Conservation (phyloP, 1,140 invertebrate species). For the Rhopalosiphum maidis region DNA sequence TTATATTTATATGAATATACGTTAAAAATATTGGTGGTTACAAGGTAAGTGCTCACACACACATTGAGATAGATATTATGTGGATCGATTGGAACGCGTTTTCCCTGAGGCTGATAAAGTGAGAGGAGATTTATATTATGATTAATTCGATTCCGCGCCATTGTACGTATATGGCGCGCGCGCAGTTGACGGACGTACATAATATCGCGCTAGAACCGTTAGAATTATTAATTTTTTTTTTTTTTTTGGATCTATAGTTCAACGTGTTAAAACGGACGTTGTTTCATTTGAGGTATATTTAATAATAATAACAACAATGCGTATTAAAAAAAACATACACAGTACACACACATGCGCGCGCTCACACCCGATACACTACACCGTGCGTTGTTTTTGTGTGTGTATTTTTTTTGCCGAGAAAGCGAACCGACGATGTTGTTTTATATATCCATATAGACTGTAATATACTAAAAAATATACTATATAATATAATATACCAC, state of each 20-base stretch:
- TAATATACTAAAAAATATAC: not conserved
- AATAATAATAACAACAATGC: not conserved
- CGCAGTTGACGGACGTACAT: not conserved
- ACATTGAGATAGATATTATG: not conserved
- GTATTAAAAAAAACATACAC: not conserved
- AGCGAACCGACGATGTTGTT: not conserved
- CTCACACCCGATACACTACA: not conserved
- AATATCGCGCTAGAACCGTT: not conserved
- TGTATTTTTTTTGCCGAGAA: not conserved
- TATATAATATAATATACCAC: not conserved
- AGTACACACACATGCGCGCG: not conserved
- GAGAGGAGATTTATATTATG: constrained; percentile 28
- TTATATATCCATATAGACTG: not conserved
- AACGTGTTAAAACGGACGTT: not conserved
- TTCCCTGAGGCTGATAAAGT: not conserved
- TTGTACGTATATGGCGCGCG: not conserved
- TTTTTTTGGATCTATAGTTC: not conserved
- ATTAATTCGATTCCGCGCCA: constrained; percentile 29
- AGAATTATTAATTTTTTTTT: not conserved
- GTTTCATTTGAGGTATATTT: not conserved
- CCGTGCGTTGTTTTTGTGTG: not conserved
- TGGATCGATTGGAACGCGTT: not conserved
- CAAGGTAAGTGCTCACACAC: not conserved
- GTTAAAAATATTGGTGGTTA: not conserved
- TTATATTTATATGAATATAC: not conserved